These are phyloP conservation scores for Megastigmus dorsalis DNA, from an alignment of 2,888 invertebrate species.

Conservation along the genomic window DNA sequence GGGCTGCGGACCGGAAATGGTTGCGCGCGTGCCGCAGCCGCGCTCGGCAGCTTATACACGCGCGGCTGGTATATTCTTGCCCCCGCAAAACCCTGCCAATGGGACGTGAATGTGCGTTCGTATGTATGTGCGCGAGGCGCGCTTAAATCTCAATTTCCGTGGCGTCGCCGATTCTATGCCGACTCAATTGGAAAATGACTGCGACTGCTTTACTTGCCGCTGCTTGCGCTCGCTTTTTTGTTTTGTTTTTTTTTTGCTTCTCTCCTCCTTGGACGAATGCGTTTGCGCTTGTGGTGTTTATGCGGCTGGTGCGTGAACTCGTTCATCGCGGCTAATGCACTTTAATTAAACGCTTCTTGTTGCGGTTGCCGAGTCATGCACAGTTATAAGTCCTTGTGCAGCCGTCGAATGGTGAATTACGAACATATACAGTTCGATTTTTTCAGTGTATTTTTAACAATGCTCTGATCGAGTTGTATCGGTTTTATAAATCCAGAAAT, in stretches of 20 bases:
- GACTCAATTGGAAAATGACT: conserved; percentile 44
- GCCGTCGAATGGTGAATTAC: no score
- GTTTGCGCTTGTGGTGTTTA: no score
- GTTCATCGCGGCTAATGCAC: neutral
- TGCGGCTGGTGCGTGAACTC: neutral
- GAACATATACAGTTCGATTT: no score
- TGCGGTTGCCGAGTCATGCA: no score
- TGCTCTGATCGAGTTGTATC: no score
- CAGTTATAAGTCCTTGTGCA: neutral
- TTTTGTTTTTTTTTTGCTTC: neutral
- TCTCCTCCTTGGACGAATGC: no score
- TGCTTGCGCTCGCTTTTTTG: neutral
- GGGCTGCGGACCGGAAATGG: conserved; percentile 15
- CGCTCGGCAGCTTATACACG: no score
- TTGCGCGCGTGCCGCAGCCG: neutral
- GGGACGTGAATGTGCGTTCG: no score
- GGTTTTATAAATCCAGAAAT: no score
- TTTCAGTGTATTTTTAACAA: no score
- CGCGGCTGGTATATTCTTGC: no score
- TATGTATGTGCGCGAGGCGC: neutral
- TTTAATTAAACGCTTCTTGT: neutral
- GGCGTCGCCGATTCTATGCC: conserved; percentile 23
- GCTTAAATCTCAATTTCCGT: conserved; percentile 28
- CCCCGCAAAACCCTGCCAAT: no score
- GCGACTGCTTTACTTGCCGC: neutral